Evolutionary conservation across 35 echinoderm and acorn worm genomes (phyloP).

Genomic region (Anneissia japonica): DNA sequence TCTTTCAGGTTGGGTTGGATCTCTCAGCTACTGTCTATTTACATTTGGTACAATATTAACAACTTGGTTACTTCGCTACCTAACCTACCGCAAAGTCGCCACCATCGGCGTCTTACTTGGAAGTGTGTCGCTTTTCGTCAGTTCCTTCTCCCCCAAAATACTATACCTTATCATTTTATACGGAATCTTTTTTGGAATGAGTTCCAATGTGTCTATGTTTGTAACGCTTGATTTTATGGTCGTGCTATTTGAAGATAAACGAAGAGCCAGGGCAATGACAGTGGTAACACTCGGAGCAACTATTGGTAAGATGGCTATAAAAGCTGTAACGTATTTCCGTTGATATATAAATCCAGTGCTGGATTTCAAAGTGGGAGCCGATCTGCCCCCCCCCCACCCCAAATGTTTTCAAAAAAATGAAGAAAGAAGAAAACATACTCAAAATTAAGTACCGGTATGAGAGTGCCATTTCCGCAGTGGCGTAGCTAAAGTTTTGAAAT

Average conservation of each 20-base stretch:
- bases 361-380: too few relatives aligned
- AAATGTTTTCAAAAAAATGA: too few relatives aligned
- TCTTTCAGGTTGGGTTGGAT: background rate
- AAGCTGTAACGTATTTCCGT: too few relatives aligned
- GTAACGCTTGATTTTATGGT: background rate
- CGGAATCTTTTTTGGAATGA: background rate
- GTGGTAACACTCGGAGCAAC: background rate
- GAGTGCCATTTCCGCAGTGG: too few relatives aligned
- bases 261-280: background rate
- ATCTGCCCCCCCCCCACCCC: too few relatives aligned
- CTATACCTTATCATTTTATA: background rate
- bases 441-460: too few relatives aligned
- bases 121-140: background rate
- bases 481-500: too few relatives aligned
- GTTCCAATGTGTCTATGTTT: background rate
- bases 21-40: background rate
- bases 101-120: background rate
- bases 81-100: background rate
- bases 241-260: background rate
- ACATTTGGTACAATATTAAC: background rate
- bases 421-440: too few relatives aligned
- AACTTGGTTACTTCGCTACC: background rate
- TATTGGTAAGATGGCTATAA: background rate
- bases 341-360: too few relatives aligned
- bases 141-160: background rate